These are phyloP conservation scores for Chymomyza caudatula DNA, from an alignment of 2,888 invertebrate species.

Conservation along the genomic window DNA sequence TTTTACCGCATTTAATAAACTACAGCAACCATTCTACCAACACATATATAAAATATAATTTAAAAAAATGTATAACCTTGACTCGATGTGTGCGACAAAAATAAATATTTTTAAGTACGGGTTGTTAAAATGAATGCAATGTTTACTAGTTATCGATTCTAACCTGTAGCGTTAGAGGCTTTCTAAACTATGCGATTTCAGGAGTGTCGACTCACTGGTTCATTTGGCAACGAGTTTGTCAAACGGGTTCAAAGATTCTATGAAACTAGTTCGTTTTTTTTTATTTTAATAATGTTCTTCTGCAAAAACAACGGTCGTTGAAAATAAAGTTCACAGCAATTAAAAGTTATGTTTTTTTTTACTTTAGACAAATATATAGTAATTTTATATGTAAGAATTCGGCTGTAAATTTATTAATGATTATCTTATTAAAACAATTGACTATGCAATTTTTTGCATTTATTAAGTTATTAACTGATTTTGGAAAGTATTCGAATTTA, in stretches of 20 bases:
- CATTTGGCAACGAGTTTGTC: background rate
- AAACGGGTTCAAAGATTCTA: background rate
- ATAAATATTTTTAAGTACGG: background rate
- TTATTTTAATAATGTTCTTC: background rate
- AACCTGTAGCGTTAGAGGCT: background rate
- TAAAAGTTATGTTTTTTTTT: no score
- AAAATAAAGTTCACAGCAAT: no score
- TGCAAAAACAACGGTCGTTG: no score
- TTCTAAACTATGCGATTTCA: background rate
- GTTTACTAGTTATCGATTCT: background rate
- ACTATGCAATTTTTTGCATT: no score
- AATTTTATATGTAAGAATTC: no score
- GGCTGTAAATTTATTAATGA: no score
- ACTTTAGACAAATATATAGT: no score
- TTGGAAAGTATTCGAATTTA: background rate
- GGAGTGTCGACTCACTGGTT: background rate
- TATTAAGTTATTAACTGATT: no score
- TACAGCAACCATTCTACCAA: background rate
- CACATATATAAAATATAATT: background rate
- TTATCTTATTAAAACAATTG: no score
- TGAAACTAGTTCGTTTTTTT: background rate
- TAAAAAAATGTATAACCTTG: background rate
- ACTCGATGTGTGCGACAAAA: background rate
- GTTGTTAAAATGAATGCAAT: background rate
- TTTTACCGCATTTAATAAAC: background rate